These are phyloP conservation scores for Belgica antarctica DNA, from an alignment of 2,888 invertebrate species.

Conservation along the genomic window DNA sequence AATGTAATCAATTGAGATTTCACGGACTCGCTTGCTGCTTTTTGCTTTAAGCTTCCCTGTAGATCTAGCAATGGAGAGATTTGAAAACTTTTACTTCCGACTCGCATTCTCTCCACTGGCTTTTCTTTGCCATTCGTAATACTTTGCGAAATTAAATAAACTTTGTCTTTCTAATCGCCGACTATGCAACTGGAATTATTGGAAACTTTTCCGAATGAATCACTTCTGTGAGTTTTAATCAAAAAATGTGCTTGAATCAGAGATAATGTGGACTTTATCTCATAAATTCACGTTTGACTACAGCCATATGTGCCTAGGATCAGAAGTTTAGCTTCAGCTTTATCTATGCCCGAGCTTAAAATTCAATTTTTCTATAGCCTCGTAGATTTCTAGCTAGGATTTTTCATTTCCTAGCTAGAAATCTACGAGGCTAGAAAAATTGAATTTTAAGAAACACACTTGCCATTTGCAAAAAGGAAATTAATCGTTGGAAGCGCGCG, in stretches of 20 bases:
- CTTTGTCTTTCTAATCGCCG: background rate
- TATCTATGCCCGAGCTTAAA: background rate
- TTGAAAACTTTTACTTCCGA: background rate
- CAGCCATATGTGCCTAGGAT: no score
- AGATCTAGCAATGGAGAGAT: background rate
- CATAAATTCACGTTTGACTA: no score
- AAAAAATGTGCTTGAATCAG: no score
- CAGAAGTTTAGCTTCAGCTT: no score
- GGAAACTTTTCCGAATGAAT: background rate
- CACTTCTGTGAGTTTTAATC: no score
- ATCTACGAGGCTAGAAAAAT: background rate
- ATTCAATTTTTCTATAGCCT: background rate
- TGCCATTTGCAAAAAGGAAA: constrained; percentile 1
- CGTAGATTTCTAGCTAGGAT: background rate
- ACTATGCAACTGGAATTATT: background rate
- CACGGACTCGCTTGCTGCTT: constrained; percentile 8
- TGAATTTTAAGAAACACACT: constrained; percentile 10
- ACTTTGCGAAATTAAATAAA: constrained; percentile 8
- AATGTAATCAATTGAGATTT: constrained; percentile 32
- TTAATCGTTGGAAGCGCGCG: background rate
- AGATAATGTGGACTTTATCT: no score
- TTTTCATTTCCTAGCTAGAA: background rate
- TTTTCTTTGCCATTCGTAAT: no score
- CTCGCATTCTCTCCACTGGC: background rate
- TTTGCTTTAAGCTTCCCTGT: no score